Evolutionary conservation across 2,113 vertebrate species (phyloP), one percentile per base, ranked within the genome.

Genomic region (Notarius lentiginosus): DNA sequence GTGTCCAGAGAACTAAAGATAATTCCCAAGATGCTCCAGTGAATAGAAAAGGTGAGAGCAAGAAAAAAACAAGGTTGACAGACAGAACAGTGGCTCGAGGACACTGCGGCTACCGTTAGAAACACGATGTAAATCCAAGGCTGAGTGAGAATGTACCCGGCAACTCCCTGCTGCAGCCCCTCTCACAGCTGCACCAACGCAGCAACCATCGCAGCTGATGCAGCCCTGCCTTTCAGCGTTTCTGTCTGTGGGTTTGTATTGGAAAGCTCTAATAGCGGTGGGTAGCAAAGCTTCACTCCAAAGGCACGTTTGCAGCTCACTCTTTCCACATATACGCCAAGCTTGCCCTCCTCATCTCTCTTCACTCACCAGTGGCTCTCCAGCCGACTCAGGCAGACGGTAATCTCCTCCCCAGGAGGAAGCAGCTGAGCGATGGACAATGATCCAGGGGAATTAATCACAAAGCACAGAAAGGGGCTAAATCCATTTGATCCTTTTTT

Each of bases 171-270:
- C 88, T 88, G 88, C 88, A 91, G 85, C 88, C 80, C 70, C 79
- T 84, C 66, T 88, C 87, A 88, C 91, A 87, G 82, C 80, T 86
- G 89, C 87, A 87, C 86, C 82, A 88, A 88, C 72, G 76, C 89
- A 79, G 82, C 55, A 84, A 66, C 58, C 72, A 83, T 87, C 70
- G 70, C 82, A 83, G 77, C 89, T 88, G 89, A 87, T 65, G 85
- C 87, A 91, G 90, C 90, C 84, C 90, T 86, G 90, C 90, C 89
- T 94, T 92, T 91, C 92, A 92, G 92, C 90, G 92, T 93, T 92
- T 81, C 87, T 87, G 90, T 79, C 90, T 86, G 87, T 30, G 84
- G 91, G 58, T 60, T 55, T 84, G 55, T 24, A 65, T 30, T 66
- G 70, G 24, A 73, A 83, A 83, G 79, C 72, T 83, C 70, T 82